A percentile compares a stretch with the other conserved stretches of the same genome.
These are phyloP conservation scores for Elgonia sp. DNA, from an alignment of 2,888 invertebrate species.

Conservation along the genomic window DNA sequence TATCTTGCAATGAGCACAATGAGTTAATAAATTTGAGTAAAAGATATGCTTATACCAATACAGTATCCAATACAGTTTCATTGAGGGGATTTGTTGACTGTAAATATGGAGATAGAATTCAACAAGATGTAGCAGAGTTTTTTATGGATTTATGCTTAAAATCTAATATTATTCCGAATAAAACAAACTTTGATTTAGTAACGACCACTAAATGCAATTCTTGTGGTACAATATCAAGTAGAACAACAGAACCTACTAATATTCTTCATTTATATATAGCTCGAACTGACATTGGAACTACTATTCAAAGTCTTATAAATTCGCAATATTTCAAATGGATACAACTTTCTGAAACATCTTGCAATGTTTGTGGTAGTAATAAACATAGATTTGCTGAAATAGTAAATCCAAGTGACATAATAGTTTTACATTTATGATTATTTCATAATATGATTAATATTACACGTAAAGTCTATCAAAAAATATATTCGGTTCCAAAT, in stretches of 20 bases:
- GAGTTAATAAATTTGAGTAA: slow-evolving; percentile 14
- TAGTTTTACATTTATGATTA: neutral
- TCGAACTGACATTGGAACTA: neutral
- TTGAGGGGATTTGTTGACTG: slow-evolving; percentile 11
- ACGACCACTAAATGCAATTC: neutral
- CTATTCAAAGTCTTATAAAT: slow-evolving; percentile 7
- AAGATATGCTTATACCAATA: neutral
- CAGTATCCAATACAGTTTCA: neutral
- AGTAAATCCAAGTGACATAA: neutral
- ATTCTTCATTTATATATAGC: neutral
- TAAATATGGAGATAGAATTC: slow-evolving; percentile 1
- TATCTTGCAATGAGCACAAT: neutral
- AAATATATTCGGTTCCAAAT: neutral
- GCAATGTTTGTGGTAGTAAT: too few relatives aligned
- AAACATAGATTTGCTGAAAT: neutral
- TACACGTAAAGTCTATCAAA: neutral
- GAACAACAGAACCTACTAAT: neutral
- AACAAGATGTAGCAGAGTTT: slow-evolving; percentile 40
- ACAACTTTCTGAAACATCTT: too few relatives aligned
- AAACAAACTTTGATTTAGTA: neutral
- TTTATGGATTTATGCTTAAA: slow-evolving; percentile 7
- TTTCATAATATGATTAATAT: neutral
- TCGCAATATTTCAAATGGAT: neutral
- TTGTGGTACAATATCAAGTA: neutral
- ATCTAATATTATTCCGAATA: neutral